These are phyloP conservation scores for Drosophila phalerata DNA, from an alignment of 2,888 invertebrate genomes.

Conservation along the genomic window DNA sequence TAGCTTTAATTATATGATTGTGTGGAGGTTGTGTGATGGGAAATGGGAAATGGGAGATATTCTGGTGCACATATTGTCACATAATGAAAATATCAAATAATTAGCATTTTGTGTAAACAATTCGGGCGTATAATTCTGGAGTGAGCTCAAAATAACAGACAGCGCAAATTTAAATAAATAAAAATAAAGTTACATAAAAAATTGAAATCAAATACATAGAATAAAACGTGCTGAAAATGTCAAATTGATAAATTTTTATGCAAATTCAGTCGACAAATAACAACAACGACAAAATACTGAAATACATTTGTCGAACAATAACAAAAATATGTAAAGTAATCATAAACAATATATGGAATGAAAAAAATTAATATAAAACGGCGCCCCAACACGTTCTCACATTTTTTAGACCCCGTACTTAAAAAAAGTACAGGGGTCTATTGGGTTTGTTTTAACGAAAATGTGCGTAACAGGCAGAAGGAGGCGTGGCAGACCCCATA, in stretches of 20 bases:
- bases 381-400: not conserved
- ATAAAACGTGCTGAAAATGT: constrained; percentile 59
- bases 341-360: constrained; percentile 39
- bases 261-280: constrained; percentile 43
- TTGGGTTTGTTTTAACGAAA: no score
- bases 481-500: no score
- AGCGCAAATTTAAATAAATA: constrained; percentile 56
- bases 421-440: no score
- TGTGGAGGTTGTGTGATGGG: not conserved
- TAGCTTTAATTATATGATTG: constrained; percentile 48
- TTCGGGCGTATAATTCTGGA: constrained; percentile 46
- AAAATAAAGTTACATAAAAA: constrained; percentile 13
- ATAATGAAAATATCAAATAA: constrained; percentile 77
- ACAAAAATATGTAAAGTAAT: constrained; percentile 45
- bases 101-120: constrained; percentile 83
- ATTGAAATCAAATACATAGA: constrained; percentile 52
- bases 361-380: not conserved
- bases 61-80: constrained; percentile 65
- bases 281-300: constrained; percentile 31
- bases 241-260: constrained; percentile 58
- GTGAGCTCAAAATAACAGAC: constrained; percentile 35
- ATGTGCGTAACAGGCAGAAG: no score
- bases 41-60: not conserved
- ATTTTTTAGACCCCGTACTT: no score
- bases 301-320: constrained; percentile 25